phyloP scores from a whole-genome alignment of 2,888 invertebrate species.

The Zygaena filipendulae region DNA sequence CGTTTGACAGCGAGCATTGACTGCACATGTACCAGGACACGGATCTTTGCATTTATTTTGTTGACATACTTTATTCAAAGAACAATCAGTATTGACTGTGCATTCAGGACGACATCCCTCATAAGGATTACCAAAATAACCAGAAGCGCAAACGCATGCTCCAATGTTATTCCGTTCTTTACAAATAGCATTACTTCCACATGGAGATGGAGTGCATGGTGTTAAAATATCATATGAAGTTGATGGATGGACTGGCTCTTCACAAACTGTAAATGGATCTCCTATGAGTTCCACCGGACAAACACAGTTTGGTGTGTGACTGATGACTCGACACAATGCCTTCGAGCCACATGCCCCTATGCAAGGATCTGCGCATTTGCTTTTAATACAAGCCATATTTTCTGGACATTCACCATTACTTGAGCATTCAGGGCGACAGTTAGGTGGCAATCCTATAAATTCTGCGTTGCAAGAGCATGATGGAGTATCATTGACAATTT shows the following conservation, averaged over 20 bases:
- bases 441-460: conserved; percentile 75
- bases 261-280: conserved; percentile 76
- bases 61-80: conserved; percentile 76
- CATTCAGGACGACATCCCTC: conserved; percentile 82
- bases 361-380: conserved; percentile 81
- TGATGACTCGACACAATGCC: conserved; percentile 79
- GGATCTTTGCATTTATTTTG: conserved; percentile 81
- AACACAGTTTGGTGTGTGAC: conserved; percentile 76
- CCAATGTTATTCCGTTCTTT: conserved; percentile 76
- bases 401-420: conserved; percentile 77
- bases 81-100: conserved; percentile 77
- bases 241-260: conserved; percentile 34
- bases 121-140: conserved; percentile 73
- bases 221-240: conserved; percentile 51
- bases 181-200: conserved; percentile 79
- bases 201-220: conserved; percentile 77
- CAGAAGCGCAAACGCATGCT: conserved; percentile 74
- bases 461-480: conserved; percentile 77
- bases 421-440: conserved; percentile 79
- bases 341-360: conserved; percentile 75
- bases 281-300: conserved; percentile 75
- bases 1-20: conserved; percentile 77
- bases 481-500: conserved; percentile 69
- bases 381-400: conserved; percentile 75
- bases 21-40: conserved; percentile 80